Evolutionary conservation across 2,797 vertebrate species (phyloP), one percentile per base, ranked within the genome.

Genomic region (Heliangelus exortis): DNA sequence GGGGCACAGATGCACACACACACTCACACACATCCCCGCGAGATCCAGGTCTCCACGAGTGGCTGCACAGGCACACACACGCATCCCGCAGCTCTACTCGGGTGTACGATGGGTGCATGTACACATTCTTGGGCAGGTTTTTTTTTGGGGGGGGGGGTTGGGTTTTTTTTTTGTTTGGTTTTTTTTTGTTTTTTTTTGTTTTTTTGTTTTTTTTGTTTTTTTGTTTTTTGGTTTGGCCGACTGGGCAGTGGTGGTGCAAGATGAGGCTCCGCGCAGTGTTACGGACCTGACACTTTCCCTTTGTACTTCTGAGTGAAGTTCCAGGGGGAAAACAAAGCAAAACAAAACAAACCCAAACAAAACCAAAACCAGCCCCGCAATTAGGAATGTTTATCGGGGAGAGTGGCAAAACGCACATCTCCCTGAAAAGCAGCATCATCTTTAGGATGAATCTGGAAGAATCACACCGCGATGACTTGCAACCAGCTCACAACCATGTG

Each of bases 151-250:
- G n/a, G n/a, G n/a, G n/a, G n/a, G n/a, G n/a, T n/a, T n/a, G n/a
- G n/a, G n/a, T n/a, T n/a, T n/a, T n/a, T n/a, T n/a, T n/a, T n/a
- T n/a, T n/a, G n/a, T n/a, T n/a, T n/a, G n/a, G n/a, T n/a, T n/a
- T n/a, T n/a, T n/a, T n/a, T n/a, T n/a, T n/a, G n/a, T n/a, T n/a
- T n/a, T n/a, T n/a, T n/a, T n/a, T n/a, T n/a, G n/a, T n/a, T n/a
- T n/a, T n/a, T n/a, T n/a, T n/a, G n/a, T n/a, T n/a, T n/a, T n/a
- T n/a, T n/a, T n/a, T n/a, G n/a, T n/a, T n/a, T n/a, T n/a, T n/a
- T n/a, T n/a, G n/a, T n/a, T 39, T 97, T 97, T 95, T 87, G 90
- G 90, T 93, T 95, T 87, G 92, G 89, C 68, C 86, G 83, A 25
- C 90, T 92, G 36, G 36, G 36, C 41, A 50, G 62, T 71, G 61